Evolutionary conservation across 2,797 vertebrate species (phyloP).

Genomic region (Cetoscarus ocellatus): DNA sequence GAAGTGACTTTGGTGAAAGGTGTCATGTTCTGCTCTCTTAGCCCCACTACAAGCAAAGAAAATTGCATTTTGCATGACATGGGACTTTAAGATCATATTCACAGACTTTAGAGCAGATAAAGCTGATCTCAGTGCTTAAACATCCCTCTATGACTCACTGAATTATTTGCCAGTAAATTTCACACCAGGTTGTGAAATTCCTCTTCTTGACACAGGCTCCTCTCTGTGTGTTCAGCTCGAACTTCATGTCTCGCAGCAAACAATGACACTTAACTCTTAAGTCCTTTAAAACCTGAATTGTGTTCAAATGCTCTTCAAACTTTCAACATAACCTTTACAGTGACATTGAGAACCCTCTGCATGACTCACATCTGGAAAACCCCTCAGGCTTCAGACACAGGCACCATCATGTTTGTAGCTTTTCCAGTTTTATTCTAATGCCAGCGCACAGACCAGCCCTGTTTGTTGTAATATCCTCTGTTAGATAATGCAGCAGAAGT

Average conservation of each 20-base stretch:
- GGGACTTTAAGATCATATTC: too few species aligned
- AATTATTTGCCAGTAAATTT: constrained; percentile 8
- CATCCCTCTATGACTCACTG: not conserved
- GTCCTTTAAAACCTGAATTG: not conserved
- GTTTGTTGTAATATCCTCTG: constrained; percentile 2
- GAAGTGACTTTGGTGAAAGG: too few species aligned
- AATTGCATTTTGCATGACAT: too few species aligned
- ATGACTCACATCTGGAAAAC: constrained; percentile 45
- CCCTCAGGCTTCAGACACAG: constrained; percentile 15
- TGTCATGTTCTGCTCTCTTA: too few species aligned
- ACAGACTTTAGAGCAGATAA: not conserved
- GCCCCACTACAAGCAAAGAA: too few species aligned
- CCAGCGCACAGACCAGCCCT: not conserved
- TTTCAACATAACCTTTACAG: constrained; percentile 35
- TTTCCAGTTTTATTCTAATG: not conserved
- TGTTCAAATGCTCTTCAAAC: not conserved
- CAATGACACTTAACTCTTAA: not conserved
- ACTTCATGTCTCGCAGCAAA: not conserved
- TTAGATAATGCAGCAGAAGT: constrained; percentile 8
- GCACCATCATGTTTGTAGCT: constrained; percentile 20
- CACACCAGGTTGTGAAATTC: constrained; percentile 39
- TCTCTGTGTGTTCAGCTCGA: not conserved
- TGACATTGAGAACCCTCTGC: not conserved
- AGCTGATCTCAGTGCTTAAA: constrained; percentile 5
- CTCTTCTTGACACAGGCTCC: not conserved